Base-by-base conservation (phyloP, 2,113 vertebrate genomes). In the Grantiella picta region DNA sequence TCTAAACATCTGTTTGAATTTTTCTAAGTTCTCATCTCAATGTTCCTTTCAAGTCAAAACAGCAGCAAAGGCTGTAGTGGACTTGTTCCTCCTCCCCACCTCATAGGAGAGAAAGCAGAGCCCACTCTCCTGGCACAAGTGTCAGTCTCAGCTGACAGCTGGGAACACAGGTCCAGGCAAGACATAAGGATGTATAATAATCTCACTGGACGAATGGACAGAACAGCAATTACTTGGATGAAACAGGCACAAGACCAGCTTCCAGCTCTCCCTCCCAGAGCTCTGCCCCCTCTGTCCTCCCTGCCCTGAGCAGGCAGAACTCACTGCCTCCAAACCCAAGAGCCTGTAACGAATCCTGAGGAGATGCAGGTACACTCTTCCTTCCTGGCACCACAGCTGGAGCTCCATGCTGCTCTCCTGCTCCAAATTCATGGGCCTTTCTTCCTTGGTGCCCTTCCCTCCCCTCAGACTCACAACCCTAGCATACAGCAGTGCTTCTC, bases 361-460 rank as follows among this genome's bases (percentile, higher is more conserved):
- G 49, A 45, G n/a, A 33, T 12, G 21, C 22, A 7, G 15, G 4
- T 31, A 21, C 8, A 10, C 36, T 31, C 42, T 44, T 44, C 42
- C 15, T n/a, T 36, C 11, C 12, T 31, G 40, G 56, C 15, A 64
- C 25, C 36, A 47, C 1, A 0, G 4, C 44, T 12, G 15, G 27
- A 9, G 35, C 57, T 86, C 56, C 44, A 45, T 36, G 42, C 49
- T 80, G 42, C 38, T 57, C 61, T 68, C 33, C 86, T 52, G 25
- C 28, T 63, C 19, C 20, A 24, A 42, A 0, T 22, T 42, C 38
- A 36, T n/a, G 10, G 23, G 12, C 28, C 31, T 47, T 80, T 64
- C 44, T 25, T 69, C 50, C 38, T 42, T 5, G 0, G 27, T 25
- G 56, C 20, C 29, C 50, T 23, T 40, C 40, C 20, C 29, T 60